Evolutionary conservation across 2,113 vertebrate species (phyloP).

Genomic region (Nannobrachium achirus): DNA sequence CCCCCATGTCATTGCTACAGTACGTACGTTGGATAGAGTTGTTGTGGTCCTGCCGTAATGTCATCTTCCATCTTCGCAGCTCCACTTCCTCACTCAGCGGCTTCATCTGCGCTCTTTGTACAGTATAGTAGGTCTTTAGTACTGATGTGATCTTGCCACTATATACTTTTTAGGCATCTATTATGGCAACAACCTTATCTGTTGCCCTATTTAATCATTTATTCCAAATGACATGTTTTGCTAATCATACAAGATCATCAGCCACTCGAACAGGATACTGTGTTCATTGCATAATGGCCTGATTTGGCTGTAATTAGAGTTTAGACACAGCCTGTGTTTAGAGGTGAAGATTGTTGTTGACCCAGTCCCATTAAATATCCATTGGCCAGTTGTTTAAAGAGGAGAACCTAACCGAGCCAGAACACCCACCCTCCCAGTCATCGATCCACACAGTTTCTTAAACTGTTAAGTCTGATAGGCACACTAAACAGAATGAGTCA

Average conservation of each 20-base stretch:
- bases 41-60: too few species aligned
- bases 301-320: conserved; percentile 33
- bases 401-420: background rate
- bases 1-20: too few species aligned
- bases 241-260: conserved; percentile 1
- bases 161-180: too few species aligned
- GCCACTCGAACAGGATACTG: background rate
- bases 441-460: conserved; percentile 8
- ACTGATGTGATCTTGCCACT: too few species aligned
- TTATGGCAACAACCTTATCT: too few species aligned
- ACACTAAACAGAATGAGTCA: too few species aligned
- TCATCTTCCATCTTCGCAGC: too few species aligned
- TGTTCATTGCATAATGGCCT: conserved; percentile 22
- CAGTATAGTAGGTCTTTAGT: too few species aligned
- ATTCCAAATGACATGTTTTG: background rate
- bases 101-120: too few species aligned
- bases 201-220: too few species aligned
- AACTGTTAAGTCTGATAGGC: conserved; percentile 1
- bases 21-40: too few species aligned
- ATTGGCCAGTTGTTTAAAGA: background rate
- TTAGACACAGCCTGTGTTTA: conserved; percentile 21
- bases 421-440: background rate
- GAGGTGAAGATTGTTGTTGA: background rate
- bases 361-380: conserved; percentile 4
- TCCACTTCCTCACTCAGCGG: too few species aligned